phyloP scores from a whole-genome alignment of 1,140 invertebrate species.

The Maconellicoccus hirsutus region DNA sequence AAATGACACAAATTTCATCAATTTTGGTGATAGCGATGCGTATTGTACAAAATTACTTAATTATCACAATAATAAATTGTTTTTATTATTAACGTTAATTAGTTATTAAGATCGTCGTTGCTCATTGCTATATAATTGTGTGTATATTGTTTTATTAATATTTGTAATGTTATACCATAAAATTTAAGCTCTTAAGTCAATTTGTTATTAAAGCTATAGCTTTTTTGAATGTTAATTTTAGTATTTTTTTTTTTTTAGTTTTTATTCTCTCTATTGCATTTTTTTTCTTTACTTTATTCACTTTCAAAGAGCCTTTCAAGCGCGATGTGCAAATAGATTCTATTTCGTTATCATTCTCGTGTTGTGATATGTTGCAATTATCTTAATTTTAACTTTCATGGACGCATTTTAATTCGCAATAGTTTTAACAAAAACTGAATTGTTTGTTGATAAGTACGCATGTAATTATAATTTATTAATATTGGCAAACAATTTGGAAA shows the following conservation, averaged over 20 bases:
- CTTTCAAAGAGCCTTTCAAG: too few relatives aligned
- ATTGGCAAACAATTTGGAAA: slow-evolving; percentile 5
- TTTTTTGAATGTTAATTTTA: not conserved
- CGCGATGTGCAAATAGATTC: too few relatives aligned
- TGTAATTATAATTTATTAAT: slow-evolving; percentile 10
- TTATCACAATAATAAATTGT: not conserved
- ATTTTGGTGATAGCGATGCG: not conserved
- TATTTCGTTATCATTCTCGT: not conserved
- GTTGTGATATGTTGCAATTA: slow-evolving; percentile 9
- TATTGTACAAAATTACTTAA: not conserved
- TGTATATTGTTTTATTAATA: not conserved
- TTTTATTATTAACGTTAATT: slow-evolving; percentile 10
- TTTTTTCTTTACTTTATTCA: not conserved
- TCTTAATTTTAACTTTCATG: not conserved
- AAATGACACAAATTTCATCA: not conserved
- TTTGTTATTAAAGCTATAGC: not conserved
- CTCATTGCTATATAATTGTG: not conserved
- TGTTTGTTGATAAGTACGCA: not conserved
- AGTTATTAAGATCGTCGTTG: not conserved
- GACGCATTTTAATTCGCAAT: not conserved
- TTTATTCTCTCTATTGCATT: not conserved
- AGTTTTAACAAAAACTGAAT: not conserved
- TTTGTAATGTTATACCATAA: not conserved
- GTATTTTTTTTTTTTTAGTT: not conserved
- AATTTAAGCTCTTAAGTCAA: not conserved